A percentile compares a stretch with the other conserved stretches of the same genome.
Conservation (phyloP, 2,797 vertebrate species). For the Notamacropus eugenii region DNA sequence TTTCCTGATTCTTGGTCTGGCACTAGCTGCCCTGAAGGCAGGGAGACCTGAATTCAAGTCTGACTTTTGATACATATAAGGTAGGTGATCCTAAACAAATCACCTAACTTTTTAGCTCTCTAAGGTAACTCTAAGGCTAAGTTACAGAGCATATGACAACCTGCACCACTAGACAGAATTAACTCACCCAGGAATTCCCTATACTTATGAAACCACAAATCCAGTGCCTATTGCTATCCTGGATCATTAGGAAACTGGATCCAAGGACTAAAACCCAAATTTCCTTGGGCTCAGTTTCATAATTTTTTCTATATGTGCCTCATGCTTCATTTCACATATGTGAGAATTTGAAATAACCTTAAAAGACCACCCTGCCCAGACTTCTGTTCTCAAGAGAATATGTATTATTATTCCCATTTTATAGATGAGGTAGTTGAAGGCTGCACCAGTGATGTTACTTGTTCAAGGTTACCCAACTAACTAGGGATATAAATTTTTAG, state of each 20-base stretch:
- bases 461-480: slow-evolving; percentile 40
- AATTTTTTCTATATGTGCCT: background rate
- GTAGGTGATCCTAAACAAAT: background rate
- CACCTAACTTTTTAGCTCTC: background rate
- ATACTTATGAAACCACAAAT: background rate
- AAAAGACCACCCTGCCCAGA: background rate
- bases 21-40: background rate
- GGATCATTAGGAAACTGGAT: background rate
- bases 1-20: background rate
- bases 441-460: background rate
- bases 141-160: background rate
- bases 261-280: background rate
- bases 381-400: background rate
- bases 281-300: background rate
- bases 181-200: background rate
- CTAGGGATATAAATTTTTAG: slow-evolving; percentile 42
- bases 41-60: background rate
- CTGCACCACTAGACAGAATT: background rate
- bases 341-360: background rate
- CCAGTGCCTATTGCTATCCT: background rate
- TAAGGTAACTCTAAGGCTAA: background rate
- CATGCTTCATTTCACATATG: background rate
- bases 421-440: background rate
- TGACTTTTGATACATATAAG: background rate
- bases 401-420: slow-evolving; percentile 18